A percentile compares a stretch with the other conserved stretches of the same genome.
Evolutionary conservation across 2,888 invertebrate genomes (phyloP).

Genomic region (Callyntrura guangdongensis): DNA sequence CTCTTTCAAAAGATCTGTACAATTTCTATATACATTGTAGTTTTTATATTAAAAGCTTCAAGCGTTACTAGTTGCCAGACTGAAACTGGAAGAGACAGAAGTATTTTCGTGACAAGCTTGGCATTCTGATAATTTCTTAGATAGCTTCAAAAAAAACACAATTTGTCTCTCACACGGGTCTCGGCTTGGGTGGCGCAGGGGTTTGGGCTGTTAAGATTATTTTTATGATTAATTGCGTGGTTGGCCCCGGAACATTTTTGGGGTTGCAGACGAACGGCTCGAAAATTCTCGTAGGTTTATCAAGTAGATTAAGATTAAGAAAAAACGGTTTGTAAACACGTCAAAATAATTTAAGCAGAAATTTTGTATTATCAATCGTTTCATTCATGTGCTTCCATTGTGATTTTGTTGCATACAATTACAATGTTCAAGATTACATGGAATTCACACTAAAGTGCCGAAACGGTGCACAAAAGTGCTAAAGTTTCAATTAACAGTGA

Average conservation of each 20-base stretch:
- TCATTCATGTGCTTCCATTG: too few species aligned
- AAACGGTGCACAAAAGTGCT: too few species aligned
- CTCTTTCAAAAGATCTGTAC: too few species aligned
- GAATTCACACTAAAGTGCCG: too few species aligned
- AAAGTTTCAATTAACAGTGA: too few species aligned
- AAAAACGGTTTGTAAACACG: neutral
- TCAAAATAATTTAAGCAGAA: slow-evolving; percentile 1
- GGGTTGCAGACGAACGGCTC: neutral
- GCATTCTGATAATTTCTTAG: slow-evolving; percentile 61
- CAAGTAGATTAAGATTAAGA: too few species aligned
- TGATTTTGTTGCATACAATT: too few species aligned
- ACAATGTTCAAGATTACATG: too few species aligned
- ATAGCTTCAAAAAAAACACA: slow-evolving; percentile 58
- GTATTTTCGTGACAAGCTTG: slow-evolving; percentile 48
- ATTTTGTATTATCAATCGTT: too few species aligned
- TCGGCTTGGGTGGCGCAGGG: slow-evolving; percentile 36
- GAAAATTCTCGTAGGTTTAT: neutral
- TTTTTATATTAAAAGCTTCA: neutral
- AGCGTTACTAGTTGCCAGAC: neutral
- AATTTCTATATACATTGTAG: neutral
- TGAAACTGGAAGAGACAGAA: slow-evolving; percentile 61
- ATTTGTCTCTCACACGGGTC: slow-evolving; percentile 60
- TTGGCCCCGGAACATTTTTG: neutral
- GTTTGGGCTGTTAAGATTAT: slow-evolving; percentile 30
- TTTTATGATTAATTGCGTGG: slow-evolving; percentile 58